These are phyloP conservation scores for Lycaon pictus DNA, from an alignment of 2,113 vertebrate species.

Conservation along the genomic window DNA sequence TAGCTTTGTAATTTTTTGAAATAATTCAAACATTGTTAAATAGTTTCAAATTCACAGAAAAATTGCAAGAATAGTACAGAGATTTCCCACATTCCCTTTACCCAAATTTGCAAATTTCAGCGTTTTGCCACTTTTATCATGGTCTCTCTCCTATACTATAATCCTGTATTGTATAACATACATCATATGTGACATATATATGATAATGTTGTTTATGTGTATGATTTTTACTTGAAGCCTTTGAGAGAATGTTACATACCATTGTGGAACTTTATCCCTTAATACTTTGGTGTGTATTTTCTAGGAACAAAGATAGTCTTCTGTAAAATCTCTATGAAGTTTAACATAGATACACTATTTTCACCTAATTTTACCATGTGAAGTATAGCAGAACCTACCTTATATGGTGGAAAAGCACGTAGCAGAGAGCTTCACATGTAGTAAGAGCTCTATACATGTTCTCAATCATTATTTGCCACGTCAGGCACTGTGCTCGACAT, in stretches of 20 bases:
- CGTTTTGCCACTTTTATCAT: background rate
- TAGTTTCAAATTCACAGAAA: background rate
- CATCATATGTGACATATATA: background rate
- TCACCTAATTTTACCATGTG: background rate
- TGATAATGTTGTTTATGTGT: too few species aligned
- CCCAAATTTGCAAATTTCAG: background rate
- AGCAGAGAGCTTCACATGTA: background rate
- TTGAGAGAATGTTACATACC: background rate
- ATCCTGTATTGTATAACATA: background rate
- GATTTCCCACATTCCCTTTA: background rate
- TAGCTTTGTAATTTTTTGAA: background rate
- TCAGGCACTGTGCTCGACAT: background rate
- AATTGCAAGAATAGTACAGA: background rate
- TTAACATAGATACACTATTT: background rate
- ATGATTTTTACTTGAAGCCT: background rate
- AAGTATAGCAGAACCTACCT: background rate
- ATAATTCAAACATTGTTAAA: background rate
- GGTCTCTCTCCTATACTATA: background rate
- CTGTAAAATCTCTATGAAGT: background rate
- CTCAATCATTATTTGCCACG: too few species aligned
- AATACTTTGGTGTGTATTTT: background rate
- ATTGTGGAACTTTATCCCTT: background rate
- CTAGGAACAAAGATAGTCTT: background rate
- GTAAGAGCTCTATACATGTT: background rate
- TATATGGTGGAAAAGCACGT: background rate